phyloP scores from a whole-genome alignment of 92 coral and sea anemone species.

The Parazoanthus darwini region DNA sequence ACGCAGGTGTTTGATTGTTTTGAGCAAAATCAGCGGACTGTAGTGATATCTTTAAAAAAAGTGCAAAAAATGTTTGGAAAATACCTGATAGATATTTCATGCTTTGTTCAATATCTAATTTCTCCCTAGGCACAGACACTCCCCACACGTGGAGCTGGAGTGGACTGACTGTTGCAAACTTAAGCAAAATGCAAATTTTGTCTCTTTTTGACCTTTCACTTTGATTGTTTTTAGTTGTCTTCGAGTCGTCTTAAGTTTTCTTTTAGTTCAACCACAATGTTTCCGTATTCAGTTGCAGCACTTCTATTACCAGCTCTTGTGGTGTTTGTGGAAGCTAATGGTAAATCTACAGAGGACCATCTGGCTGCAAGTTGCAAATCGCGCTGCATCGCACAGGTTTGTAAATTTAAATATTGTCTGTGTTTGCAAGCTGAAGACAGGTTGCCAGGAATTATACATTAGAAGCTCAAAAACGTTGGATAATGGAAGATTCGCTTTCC shows the following conservation, averaged over 20 bases:
- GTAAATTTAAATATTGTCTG: conserved; percentile 26
- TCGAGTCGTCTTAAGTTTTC: not conserved
- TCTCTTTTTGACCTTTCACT: not conserved
- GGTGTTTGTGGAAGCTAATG: not conserved
- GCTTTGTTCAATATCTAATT: not conserved
- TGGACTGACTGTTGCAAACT: not conserved
- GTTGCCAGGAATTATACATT: not conserved
- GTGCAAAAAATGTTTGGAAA: not conserved
- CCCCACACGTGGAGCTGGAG: not conserved
- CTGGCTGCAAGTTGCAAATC: conserved; percentile 12
- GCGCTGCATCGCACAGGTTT: conserved; percentile 31
- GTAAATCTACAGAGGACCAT: not conserved
- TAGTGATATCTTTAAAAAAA: too few relatives aligned
- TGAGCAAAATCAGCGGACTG: too few relatives aligned
- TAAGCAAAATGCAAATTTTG: not conserved
- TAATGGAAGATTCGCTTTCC: not conserved
- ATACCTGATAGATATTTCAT: not conserved
- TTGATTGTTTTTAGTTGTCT: not conserved
- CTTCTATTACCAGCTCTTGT: not conserved
- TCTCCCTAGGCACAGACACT: not conserved
- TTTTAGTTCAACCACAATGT: not conserved
- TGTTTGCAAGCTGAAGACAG: not conserved
- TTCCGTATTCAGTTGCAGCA: not conserved
- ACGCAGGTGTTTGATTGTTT: too few relatives aligned
- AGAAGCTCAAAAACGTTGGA: not conserved